Conservation (phyloP, 2,113 vertebrate species). For the Callipepla squamata region DNA sequence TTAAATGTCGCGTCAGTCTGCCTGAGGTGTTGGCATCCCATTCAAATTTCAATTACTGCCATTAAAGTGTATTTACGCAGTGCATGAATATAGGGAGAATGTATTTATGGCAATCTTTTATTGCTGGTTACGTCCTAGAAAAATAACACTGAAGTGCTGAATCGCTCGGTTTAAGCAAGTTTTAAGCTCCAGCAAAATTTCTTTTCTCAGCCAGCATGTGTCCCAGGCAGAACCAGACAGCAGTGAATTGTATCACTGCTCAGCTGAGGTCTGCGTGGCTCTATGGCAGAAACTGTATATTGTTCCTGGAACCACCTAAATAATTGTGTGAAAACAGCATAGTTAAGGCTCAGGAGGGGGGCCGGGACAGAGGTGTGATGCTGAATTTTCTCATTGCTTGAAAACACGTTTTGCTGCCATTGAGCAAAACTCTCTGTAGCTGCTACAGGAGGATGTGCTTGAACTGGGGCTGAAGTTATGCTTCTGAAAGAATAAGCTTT, state of each 20-base stretch:
- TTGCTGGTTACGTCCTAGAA: conserved; percentile 59
- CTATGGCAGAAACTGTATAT: conserved; percentile 70
- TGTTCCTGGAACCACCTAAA: conserved; percentile 72
- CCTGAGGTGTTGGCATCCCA: conserved; percentile 69
- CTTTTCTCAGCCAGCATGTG: conserved; percentile 60
- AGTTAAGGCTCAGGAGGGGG: conserved; percentile 61
- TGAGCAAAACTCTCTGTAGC: conserved; percentile 49
- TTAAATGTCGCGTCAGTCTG: conserved; percentile 61
- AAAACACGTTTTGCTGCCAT: conserved; percentile 31
- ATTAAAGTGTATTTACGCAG: conserved; percentile 64
- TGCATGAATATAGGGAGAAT: conserved; percentile 37
- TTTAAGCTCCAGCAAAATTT: conserved; percentile 57
- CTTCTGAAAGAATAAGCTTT: conserved; percentile 62
- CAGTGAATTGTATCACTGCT: conserved; percentile 64
- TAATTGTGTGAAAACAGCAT: conserved; percentile 72
- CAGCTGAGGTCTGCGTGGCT: conserved; percentile 64
- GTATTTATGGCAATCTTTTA: conserved; percentile 68
- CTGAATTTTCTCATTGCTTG: conserved; percentile 61
- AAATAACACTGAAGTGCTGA: conserved; percentile 66
- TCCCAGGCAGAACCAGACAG: conserved; percentile 48
- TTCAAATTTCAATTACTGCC: conserved; percentile 66
- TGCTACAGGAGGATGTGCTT: conserved; percentile 44
- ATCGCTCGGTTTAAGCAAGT: conserved; percentile 46
- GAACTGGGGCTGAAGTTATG: conserved; percentile 40
- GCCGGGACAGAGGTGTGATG: conserved; percentile 43